phyloP scores from a whole-genome alignment of 2,888 invertebrate genomes.

The Artemia sinica region DNA sequence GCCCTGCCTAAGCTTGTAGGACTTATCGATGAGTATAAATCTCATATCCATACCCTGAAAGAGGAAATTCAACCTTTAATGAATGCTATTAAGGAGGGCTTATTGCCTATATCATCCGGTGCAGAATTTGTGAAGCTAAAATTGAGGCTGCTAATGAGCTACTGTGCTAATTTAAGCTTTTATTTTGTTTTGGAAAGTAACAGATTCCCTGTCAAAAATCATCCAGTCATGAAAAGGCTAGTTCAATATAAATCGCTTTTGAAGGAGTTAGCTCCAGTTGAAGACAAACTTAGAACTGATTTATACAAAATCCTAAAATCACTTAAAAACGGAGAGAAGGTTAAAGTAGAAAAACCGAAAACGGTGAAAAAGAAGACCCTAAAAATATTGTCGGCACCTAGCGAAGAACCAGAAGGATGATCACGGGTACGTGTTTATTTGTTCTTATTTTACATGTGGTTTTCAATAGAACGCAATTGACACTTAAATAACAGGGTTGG shows the following conservation, averaged over 20 bases:
- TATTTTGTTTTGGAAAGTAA: constrained; percentile 62
- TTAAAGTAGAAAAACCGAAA: constrained; percentile 4
- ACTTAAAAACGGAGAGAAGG: constrained; percentile 7
- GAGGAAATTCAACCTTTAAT: constrained; percentile 49
- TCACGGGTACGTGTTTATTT: no score
- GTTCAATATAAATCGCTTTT: constrained; percentile 60
- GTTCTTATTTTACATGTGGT: no score
- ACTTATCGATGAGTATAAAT: constrained; percentile 58
- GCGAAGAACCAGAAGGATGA: constrained; percentile 30
- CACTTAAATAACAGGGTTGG: no score
- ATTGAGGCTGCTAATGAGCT: constrained; percentile 40
- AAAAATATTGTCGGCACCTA: constrained; percentile 22
- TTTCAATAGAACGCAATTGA: no score
- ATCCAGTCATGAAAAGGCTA: constrained; percentile 73
- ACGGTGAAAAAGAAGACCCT: constrained; percentile 22
- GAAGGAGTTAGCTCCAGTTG: constrained; percentile 51
- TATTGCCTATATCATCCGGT: constrained; percentile 46
- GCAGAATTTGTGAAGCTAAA: constrained; percentile 39
- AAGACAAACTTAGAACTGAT: constrained; percentile 47
- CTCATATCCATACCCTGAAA: constrained; percentile 43
- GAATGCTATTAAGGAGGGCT: constrained; percentile 42
- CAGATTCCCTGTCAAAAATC: constrained; percentile 50
- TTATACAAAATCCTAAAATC: constrained; percentile 39
- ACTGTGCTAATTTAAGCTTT: constrained; percentile 66
- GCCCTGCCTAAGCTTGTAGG: constrained; percentile 62